Percentiles rank a stretch among this genome's conserved stretches.
Conservation (phyloP, 2,797 vertebrate genomes). For the Sebastes steindachneri region DNA sequence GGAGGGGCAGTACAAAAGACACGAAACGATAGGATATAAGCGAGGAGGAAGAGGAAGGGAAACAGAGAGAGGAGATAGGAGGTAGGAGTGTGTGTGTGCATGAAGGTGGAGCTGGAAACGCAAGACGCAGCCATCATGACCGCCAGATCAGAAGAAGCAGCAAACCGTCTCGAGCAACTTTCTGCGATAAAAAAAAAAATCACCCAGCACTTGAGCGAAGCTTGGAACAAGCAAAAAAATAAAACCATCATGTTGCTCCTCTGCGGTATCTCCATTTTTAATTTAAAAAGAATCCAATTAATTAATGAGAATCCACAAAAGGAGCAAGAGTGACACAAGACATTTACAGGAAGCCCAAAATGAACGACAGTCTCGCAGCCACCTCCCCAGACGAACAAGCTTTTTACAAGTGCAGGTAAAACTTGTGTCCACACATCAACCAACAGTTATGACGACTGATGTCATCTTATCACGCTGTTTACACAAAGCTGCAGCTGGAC, state of each 20-base stretch:
- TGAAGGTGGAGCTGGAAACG: background rate
- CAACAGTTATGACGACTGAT: background rate
- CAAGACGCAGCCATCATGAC: constrained; percentile 41
- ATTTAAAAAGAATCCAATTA: background rate
- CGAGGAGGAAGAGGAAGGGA: constrained; percentile 9
- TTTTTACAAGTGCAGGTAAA: constrained; percentile 19
- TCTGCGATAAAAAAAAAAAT: background rate
- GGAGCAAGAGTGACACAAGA: constrained; percentile 42
- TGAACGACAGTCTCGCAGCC: background rate
- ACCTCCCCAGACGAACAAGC: background rate
- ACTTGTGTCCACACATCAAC: background rate
- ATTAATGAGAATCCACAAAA: background rate
- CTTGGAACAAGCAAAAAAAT: constrained; percentile 6
- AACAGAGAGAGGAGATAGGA: background rate
- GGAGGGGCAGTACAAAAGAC: constrained; percentile 60
- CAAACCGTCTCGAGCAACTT: constrained; percentile 18
- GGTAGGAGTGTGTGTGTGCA: background rate
- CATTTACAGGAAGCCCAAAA: constrained; percentile 25
- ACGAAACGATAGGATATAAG: constrained; percentile 52
- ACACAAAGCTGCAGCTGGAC: constrained; percentile 14
- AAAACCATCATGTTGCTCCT: constrained; percentile 43
- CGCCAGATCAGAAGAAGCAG: constrained; percentile 18
- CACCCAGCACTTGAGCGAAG: constrained; percentile 16
- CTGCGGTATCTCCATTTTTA: constrained; percentile 5
- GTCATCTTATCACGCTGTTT: background rate